phyloP scores from a whole-genome alignment of 2,888 invertebrate species.

The Xestia rhomboidea region DNA sequence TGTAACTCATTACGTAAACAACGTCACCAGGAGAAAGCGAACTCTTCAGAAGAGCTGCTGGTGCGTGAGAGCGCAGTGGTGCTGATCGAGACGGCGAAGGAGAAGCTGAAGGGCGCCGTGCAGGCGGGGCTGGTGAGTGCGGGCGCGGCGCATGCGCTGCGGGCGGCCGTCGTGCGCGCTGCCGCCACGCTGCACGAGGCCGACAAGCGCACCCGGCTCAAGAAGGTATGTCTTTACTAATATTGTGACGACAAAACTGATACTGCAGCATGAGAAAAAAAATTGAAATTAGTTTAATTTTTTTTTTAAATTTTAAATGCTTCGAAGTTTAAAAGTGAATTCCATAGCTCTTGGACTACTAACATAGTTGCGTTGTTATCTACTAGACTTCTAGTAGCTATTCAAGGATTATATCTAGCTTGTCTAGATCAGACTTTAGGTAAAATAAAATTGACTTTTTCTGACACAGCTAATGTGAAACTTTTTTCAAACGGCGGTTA shows the following conservation, averaged over 20 bases:
- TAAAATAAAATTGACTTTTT: background rate
- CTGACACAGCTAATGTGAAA: background rate
- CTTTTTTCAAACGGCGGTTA: background rate
- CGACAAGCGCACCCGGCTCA: slow-evolving; percentile 72
- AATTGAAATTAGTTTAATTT: no score
- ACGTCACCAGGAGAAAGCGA: slow-evolving; percentile 87
- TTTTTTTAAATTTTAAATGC: background rate
- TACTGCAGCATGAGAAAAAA: no score
- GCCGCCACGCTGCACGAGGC: slow-evolving; percentile 94
- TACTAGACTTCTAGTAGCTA: background rate
- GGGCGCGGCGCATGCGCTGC: slow-evolving; percentile 93
- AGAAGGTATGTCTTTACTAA: background rate
- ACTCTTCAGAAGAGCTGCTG: slow-evolving; percentile 94
- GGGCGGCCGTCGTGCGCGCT: slow-evolving; percentile 94
- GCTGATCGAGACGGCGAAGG: slow-evolving; percentile 95
- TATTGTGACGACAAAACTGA: no score
- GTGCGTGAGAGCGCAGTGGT: slow-evolving; percentile 94
- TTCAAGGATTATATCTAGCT: background rate
- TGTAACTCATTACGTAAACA: background rate
- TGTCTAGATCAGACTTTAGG: background rate
- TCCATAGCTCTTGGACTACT: background rate
- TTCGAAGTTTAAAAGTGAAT: background rate
- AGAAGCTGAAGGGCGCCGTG: slow-evolving; percentile 95
- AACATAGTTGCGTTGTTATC: background rate
- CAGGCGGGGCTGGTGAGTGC: slow-evolving; percentile 92